A percentile compares a stretch with the other conserved stretches of the same genome.
Conservation (phyloP, 2,888 invertebrate genomes). For the Acanthosoma haemorrhoidale region DNA sequence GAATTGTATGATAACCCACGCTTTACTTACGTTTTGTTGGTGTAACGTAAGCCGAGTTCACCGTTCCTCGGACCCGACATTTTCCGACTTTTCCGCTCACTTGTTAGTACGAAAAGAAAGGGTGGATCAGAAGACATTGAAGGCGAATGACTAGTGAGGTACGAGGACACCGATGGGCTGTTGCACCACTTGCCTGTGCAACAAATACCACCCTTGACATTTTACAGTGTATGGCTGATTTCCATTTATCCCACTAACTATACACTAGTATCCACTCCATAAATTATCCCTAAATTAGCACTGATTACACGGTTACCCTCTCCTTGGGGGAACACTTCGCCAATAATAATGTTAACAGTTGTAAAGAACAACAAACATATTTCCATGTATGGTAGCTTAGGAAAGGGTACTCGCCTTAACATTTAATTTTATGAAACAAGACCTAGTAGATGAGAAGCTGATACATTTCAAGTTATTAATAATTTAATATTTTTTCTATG, state of each 20-base stretch:
- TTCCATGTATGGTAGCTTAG: background rate
- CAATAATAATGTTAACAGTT: background rate
- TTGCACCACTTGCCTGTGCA: background rate
- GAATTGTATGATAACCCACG: too few relatives aligned
- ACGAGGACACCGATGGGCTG: background rate
- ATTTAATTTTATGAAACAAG: too few relatives aligned
- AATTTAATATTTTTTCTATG: too few relatives aligned
- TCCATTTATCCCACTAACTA: slow-evolving; percentile 15
- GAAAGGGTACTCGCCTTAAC: too few relatives aligned
- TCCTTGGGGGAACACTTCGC: background rate
- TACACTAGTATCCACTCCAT: background rate
- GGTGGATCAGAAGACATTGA: background rate
- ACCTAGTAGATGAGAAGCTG: too few relatives aligned
- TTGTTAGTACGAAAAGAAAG: too few relatives aligned
- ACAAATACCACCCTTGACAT: slow-evolving; percentile 25
- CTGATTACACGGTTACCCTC: background rate
- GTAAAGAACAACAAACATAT: background rate
- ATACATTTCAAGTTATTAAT: too few relatives aligned
- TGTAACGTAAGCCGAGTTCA: too few relatives aligned
- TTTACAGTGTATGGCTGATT: slow-evolving; percentile 9
- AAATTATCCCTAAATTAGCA: background rate
- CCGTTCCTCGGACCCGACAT: too few relatives aligned
- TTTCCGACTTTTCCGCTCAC: too few relatives aligned
- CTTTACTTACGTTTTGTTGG: too few relatives aligned
- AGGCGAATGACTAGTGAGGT: background rate